phyloP scores from a whole-genome alignment of 2,797 vertebrate genomes.

The Pseudochirops corinnae region DNA sequence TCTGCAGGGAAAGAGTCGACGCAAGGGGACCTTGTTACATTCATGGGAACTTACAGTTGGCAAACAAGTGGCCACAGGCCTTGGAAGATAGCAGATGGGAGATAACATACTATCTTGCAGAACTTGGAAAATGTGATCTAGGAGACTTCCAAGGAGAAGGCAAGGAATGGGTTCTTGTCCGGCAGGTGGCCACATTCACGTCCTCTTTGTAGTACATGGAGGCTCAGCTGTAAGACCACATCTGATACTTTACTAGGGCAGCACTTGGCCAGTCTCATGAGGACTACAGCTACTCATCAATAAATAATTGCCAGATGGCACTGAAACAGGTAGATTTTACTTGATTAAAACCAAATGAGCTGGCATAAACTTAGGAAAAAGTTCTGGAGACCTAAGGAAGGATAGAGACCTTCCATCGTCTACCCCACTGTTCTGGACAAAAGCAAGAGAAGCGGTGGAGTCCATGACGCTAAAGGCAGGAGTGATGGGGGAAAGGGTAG shows the following conservation, averaged over 20 bases:
- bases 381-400: slow-evolving; percentile 88
- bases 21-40: neutral
- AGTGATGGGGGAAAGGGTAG: too few species aligned
- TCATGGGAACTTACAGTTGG: slow-evolving; percentile 84
- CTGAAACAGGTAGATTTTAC: slow-evolving; percentile 93
- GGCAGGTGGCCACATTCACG: slow-evolving; percentile 91
- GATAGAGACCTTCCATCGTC: slow-evolving; percentile 18
- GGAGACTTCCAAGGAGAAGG: slow-evolving; percentile 95
- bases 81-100: slow-evolving; percentile 95
- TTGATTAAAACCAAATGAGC: slow-evolving; percentile 92
- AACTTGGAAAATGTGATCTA: slow-evolving; percentile 92
- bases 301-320: slow-evolving; percentile 95
- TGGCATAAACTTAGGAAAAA: slow-evolving; percentile 90
- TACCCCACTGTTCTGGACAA: too few species aligned
- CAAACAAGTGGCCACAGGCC: slow-evolving; percentile 91
- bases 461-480: too few species aligned
- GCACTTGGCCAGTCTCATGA: slow-evolving; percentile 95
- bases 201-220: slow-evolving; percentile 91
- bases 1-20: neutral
- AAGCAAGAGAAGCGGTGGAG: neutral
- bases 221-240: slow-evolving; percentile 91
- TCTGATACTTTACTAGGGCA: slow-evolving; percentile 91
- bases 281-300: slow-evolving; percentile 93
- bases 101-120: slow-evolving; percentile 90
- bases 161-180: slow-evolving; percentile 91